phyloP scores from a whole-genome alignment of 2,797 vertebrate genomes.

The Balearica regulorum region DNA sequence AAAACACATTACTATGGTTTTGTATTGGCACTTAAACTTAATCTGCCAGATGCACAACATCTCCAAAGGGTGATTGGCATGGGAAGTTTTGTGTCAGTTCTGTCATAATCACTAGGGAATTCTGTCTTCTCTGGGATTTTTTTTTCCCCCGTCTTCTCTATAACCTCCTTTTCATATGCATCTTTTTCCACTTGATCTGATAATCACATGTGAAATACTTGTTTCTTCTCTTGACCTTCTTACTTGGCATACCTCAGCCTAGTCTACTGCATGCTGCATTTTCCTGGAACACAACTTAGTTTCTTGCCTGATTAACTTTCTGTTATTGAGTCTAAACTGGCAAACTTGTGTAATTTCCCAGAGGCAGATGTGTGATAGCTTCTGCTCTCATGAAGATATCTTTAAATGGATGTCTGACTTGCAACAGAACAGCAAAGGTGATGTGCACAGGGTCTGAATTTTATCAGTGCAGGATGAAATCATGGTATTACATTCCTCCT shows the following conservation, averaged over 20 bases:
- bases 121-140: background rate
- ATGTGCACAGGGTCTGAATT: background rate
- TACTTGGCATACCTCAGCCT: background rate
- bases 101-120: fast-evolving
- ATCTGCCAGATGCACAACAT: background rate
- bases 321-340: background rate
- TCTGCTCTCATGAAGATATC: background rate
- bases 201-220: background rate
- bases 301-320: background rate
- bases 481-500: background rate
- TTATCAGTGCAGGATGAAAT: background rate
- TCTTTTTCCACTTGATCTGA: background rate
- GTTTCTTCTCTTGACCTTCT: background rate
- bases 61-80: background rate
- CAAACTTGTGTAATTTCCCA: background rate
- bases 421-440: background rate
- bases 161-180: background rate
- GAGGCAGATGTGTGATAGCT: background rate
- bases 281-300: background rate
- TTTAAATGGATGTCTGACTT: background rate
- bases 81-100: background rate
- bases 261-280: background rate
- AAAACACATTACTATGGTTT: background rate
- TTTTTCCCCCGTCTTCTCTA: background rate
- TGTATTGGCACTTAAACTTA: background rate